These are phyloP conservation scores for Cosmopolites sordidus DNA, from an alignment of 2,888 invertebrate genomes.

Conservation along the genomic window DNA sequence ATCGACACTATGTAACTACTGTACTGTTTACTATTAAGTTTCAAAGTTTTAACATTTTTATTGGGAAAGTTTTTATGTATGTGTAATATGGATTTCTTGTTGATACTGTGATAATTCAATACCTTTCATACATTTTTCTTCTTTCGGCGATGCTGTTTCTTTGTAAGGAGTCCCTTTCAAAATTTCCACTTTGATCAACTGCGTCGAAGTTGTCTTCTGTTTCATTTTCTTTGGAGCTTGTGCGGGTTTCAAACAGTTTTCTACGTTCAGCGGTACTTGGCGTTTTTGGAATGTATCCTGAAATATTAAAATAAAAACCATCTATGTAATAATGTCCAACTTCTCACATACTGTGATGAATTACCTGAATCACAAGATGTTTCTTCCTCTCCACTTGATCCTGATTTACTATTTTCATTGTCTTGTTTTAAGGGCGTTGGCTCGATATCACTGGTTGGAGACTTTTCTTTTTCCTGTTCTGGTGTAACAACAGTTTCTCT, in stretches of 20 bases:
- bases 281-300: conserved; percentile 66
- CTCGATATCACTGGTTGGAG: conserved; percentile 24
- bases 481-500: conserved; percentile 4
- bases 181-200: conserved; percentile 53
- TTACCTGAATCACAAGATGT: conserved; percentile 56
- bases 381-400: conserved; percentile 59
- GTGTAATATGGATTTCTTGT: too few relatives aligned
- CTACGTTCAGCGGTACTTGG: conserved; percentile 77
- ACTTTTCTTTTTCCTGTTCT: conserved; percentile 25
- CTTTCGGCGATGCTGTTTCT: conserved; percentile 73
- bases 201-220: conserved; percentile 49
- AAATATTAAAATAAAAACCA: too few relatives aligned
- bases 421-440: conserved; percentile 15
- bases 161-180: conserved; percentile 59
- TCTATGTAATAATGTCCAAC: too few relatives aligned
- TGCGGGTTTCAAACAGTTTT: conserved; percentile 61
- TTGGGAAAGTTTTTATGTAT: not conserved
- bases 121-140: conserved; percentile 66
- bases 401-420: conserved; percentile 56
- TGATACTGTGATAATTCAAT: too few relatives aligned
- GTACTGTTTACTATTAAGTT: not conserved
- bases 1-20: too few relatives aligned
- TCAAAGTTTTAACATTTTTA: too few relatives aligned
- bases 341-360: too few relatives aligned
- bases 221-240: conserved; percentile 46